Percentiles rank a stretch among this genome's conserved stretches.
Evolutionary conservation across 2,113 vertebrate species (phyloP).

Genomic region (Sporophila hypoxantha): DNA sequence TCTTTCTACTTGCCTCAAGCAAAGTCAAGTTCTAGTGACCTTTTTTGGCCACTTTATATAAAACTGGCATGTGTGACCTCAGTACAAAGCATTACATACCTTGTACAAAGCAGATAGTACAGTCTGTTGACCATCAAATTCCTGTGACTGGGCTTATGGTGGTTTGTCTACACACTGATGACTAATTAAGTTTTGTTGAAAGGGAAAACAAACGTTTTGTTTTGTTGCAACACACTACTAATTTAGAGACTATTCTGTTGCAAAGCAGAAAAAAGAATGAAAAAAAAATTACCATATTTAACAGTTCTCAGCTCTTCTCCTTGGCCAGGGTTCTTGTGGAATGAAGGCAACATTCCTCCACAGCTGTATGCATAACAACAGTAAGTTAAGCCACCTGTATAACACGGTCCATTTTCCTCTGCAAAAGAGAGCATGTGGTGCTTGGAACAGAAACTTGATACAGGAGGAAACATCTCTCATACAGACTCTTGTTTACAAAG

Average conservation of each 20-base stretch:
- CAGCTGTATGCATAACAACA: not conserved
- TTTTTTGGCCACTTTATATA: not conserved
- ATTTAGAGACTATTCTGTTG: not conserved
- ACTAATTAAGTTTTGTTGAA: not conserved
- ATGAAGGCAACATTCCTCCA: not conserved
- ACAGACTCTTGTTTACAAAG: not conserved
- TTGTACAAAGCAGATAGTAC: not conserved
- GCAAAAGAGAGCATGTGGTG: not conserved
- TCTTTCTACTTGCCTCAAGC: not conserved
- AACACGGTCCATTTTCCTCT: not conserved
- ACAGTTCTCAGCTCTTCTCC: not conserved
- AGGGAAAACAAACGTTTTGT: not conserved
- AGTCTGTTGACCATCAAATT: not conserved
- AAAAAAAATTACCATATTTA: not conserved
- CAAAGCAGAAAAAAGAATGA: not conserved
- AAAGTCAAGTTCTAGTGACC: conserved; percentile 24
- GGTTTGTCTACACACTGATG: not conserved
- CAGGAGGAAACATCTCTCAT: not conserved
- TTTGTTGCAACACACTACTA: not conserved
- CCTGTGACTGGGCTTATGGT: not conserved
- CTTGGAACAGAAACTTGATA: not conserved
- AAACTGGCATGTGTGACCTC: not conserved
- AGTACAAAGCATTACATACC: not conserved
- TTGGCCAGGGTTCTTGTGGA: not conserved
- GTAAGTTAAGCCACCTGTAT: not conserved